phyloP scores from a whole-genome alignment of 2,113 vertebrate species.

The Nycticryphes semicollaris region DNA sequence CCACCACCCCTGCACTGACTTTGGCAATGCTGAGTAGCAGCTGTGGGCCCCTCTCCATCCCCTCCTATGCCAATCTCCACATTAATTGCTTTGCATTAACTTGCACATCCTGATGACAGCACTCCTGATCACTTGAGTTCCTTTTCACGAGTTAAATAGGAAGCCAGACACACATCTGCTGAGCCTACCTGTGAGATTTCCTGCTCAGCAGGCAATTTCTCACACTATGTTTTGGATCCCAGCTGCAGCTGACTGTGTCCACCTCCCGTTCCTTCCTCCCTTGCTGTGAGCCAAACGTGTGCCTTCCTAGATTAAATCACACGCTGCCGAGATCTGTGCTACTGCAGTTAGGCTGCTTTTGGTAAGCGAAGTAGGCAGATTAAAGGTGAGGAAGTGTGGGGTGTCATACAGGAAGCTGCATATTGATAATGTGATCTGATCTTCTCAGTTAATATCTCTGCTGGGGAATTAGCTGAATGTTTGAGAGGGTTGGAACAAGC shows the following conservation, averaged over 20 bases:
- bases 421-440: neutral
- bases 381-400: neutral
- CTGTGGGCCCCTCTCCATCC: neutral
- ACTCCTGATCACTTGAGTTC: accelerated
- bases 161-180: neutral
- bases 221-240: neutral
- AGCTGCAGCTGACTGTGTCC: neutral
- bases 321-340: neutral
- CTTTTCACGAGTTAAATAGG: neutral
- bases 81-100: neutral
- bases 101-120: neutral
- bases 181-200: neutral
- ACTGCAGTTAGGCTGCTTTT: neutral
- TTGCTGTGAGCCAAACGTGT: accelerated
- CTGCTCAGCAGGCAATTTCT: neutral
- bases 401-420: neutral
- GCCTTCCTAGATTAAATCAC: neutral
- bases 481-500: neutral
- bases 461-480: neutral
- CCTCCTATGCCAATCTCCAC: neutral
- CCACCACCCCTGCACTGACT: neutral
- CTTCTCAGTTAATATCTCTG: neutral
- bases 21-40: neutral
- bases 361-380: neutral
- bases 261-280: neutral